phyloP scores from a whole-genome alignment of 2,888 invertebrate genomes.

The Ferdinandea cuprea region DNA sequence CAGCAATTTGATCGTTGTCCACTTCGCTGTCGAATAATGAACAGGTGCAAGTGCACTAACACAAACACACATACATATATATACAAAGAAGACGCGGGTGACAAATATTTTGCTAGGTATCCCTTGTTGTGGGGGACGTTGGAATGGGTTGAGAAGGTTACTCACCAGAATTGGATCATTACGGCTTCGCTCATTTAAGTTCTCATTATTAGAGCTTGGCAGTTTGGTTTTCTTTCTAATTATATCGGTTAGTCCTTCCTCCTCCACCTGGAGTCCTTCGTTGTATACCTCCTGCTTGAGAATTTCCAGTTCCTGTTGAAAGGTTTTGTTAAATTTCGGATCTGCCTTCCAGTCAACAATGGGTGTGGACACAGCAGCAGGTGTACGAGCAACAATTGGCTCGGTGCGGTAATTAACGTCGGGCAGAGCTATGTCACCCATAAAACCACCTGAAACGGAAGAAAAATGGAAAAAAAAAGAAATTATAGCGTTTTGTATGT shows the following conservation, averaged over 20 bases:
- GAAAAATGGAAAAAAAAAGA: slow-evolving; percentile 18
- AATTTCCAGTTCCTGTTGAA: slow-evolving; percentile 91
- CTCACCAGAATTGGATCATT: slow-evolving; percentile 79
- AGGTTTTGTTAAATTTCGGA: slow-evolving; percentile 86
- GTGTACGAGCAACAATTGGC: slow-evolving; percentile 76
- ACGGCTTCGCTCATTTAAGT: slow-evolving; percentile 81
- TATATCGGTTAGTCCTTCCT: slow-evolving; percentile 91
- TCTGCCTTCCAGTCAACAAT: slow-evolving; percentile 73
- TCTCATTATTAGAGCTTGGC: slow-evolving; percentile 84
- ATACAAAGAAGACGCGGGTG: slow-evolving; percentile 14
- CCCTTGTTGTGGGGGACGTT: slow-evolving; percentile 31
- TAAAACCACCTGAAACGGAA: slow-evolving; percentile 88
- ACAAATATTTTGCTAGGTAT: slow-evolving; percentile 30
- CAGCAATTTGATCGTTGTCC: slow-evolving; percentile 44
- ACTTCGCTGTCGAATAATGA: slow-evolving; percentile 50
- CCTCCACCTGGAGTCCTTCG: slow-evolving; percentile 92
- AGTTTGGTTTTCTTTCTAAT: slow-evolving; percentile 89
- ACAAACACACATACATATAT: slow-evolving; percentile 5
- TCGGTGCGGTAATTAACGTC: slow-evolving; percentile 83
- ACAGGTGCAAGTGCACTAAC: slow-evolving; percentile 42
- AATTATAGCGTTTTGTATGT: not conserved
- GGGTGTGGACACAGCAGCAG: slow-evolving; percentile 65
- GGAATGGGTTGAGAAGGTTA: too few relatives aligned
- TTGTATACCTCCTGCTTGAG: slow-evolving; percentile 91
- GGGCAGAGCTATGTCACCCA: slow-evolving; percentile 93